phyloP scores from a whole-genome alignment of 1,140 invertebrate genomes.

The Ectropis grisescens region DNA sequence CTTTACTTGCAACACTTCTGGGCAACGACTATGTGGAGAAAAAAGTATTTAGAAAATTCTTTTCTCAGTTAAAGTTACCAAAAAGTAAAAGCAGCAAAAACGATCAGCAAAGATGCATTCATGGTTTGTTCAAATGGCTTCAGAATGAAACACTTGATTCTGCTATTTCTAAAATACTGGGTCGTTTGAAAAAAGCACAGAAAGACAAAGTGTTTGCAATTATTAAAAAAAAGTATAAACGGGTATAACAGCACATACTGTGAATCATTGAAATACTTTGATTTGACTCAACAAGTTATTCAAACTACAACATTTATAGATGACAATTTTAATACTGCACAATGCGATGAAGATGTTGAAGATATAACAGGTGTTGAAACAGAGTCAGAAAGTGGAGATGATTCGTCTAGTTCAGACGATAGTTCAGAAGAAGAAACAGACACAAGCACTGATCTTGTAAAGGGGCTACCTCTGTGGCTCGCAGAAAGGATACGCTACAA shows the following conservation, averaged over 20 bases:
- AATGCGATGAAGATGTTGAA: too few relatives aligned
- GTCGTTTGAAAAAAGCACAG: constrained; percentile 68
- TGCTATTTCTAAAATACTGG: constrained; percentile 77
- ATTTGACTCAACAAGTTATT: too few relatives aligned
- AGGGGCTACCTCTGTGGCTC: constrained; percentile 77
- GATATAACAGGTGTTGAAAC: constrained; percentile 8
- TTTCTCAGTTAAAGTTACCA: constrained; percentile 72
- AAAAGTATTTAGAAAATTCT: constrained; percentile 78
- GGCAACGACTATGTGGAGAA: constrained; percentile 90
- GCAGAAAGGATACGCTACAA: constrained; percentile 72
- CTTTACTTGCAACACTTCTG: constrained; percentile 83
- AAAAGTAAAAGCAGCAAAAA: constrained; percentile 71
- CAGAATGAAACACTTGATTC: constrained; percentile 76
- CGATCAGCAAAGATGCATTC: constrained; percentile 75
- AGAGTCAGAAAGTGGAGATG: constrained; percentile 11
- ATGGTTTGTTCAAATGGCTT: constrained; percentile 81
- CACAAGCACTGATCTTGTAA: constrained; percentile 8
- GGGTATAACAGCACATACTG: constrained; percentile 73
- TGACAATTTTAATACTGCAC: too few relatives aligned
- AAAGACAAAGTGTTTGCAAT: constrained; percentile 67
- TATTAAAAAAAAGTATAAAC: constrained; percentile 74
- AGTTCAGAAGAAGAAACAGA: constrained; percentile 12
- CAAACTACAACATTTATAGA: too few relatives aligned
- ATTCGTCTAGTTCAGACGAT: constrained; percentile 16
- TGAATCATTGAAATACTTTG: constrained; percentile 71